Conservation (phyloP, 2,888 invertebrate species). For the Amorpha juglandis region DNA sequence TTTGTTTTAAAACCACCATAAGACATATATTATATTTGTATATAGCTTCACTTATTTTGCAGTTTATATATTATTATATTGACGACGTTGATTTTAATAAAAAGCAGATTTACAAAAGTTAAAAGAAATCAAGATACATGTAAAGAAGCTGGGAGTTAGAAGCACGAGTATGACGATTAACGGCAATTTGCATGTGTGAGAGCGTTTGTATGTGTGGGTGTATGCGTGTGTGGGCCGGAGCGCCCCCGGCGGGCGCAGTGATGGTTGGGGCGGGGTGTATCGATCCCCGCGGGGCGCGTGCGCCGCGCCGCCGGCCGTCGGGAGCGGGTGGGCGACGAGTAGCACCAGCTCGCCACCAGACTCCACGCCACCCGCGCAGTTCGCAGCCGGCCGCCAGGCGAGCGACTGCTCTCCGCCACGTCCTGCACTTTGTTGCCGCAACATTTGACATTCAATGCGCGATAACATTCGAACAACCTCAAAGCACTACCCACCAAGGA, state of each 20-base stretch:
- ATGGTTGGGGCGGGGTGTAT: slow-evolving; percentile 79
- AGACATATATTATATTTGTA: too few relatives aligned
- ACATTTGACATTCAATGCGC: slow-evolving; percentile 73
- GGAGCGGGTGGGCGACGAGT: slow-evolving; percentile 58
- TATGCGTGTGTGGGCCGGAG: slow-evolving; percentile 51
- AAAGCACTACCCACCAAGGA: slow-evolving; percentile 68
- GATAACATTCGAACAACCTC: slow-evolving; percentile 73
- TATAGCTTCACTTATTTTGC: not conserved
- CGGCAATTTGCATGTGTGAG: slow-evolving; percentile 44
- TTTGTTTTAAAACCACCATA: too few relatives aligned
- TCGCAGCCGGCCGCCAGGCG: slow-evolving; percentile 77
- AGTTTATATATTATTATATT: not conserved
- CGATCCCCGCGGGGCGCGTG: slow-evolving; percentile 79
- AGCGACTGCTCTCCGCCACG: slow-evolving; percentile 60
- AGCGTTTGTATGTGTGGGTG: slow-evolving; percentile 41
- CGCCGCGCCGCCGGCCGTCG: slow-evolving; percentile 64
- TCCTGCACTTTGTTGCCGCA: slow-evolving; percentile 46
- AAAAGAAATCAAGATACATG: slow-evolving; percentile 61
- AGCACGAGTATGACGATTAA: slow-evolving; percentile 49
- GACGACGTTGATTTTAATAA: not conserved
- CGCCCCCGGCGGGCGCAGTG: slow-evolving; percentile 58
- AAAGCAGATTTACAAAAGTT: slow-evolving; percentile 42
- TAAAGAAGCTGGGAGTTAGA: slow-evolving; percentile 52
- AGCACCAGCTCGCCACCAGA: slow-evolving; percentile 59
- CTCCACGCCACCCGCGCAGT: slow-evolving; percentile 71